Conservation (phyloP, 2,113 vertebrate genomes). For the Anguilla japonica region DNA sequence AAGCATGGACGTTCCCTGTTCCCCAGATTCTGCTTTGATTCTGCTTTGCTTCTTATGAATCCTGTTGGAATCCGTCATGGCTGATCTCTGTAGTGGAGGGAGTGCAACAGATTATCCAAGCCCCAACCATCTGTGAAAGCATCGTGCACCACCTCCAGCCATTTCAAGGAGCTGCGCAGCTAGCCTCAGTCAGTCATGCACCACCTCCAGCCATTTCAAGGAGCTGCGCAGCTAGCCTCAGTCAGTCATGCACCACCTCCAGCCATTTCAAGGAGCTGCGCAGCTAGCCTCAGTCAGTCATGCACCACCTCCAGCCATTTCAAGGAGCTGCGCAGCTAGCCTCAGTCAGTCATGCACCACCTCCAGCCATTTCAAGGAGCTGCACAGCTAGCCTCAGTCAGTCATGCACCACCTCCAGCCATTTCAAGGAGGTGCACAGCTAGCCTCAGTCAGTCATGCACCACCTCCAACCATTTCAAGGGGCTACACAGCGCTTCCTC, state of each 20-base stretch:
- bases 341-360: no score
- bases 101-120: not conserved
- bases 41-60: not conserved
- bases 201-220: not conserved
- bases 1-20: not conserved
- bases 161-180: not conserved
- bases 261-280: not conserved
- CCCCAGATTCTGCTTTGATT: not conserved
- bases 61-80: slow-evolving; percentile 9
- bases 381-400: not conserved
- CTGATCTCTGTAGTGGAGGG: not conserved
- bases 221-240: not conserved
- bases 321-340: not conserved
- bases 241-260: no score
- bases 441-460: not conserved
- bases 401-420: not conserved
- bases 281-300: not conserved
- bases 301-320: not conserved
- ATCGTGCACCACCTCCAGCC: not conserved
- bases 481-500: no score
- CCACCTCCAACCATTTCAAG: no score
- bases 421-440: not conserved
- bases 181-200: not conserved
- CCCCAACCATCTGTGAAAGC: not conserved
- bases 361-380: not conserved